phyloP scores from a whole-genome alignment of 2,797 vertebrate species.

The Rousettus madagascariensis region DNA sequence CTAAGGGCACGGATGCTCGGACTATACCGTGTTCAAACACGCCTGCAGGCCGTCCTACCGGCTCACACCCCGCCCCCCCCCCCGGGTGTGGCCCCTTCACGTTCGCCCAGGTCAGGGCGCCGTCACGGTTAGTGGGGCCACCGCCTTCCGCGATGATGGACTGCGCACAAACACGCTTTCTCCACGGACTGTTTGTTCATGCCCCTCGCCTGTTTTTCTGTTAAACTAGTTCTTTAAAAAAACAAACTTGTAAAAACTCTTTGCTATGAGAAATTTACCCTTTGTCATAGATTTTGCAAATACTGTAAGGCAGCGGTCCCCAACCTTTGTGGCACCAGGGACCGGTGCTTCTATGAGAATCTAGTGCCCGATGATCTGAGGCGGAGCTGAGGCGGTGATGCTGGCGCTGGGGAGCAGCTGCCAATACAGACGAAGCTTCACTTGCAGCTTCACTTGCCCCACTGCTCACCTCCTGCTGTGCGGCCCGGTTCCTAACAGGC shows the following conservation, averaged over 20 bases:
- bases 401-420: too few relatives aligned
- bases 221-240: neutral
- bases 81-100: neutral
- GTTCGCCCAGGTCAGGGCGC: too few relatives aligned
- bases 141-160: neutral
- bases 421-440: too few relatives aligned
- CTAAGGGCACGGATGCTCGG: neutral
- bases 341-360: too few relatives aligned
- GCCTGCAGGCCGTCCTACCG: neutral
- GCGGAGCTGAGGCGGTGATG: too few relatives aligned
- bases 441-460: too few relatives aligned
- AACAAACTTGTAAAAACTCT: neutral
- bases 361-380: too few relatives aligned
- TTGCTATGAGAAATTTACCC: constrained; percentile 1
- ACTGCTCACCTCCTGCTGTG: too few relatives aligned
- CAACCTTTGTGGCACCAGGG: too few relatives aligned
- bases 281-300: constrained; percentile 47
- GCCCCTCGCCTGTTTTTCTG: neutral
- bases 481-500: too few relatives aligned
- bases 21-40: neutral
- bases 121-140: neutral
- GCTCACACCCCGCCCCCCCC: neutral
- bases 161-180: neutral
- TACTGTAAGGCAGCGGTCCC: neutral
- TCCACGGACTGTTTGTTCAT: neutral